These are phyloP conservation scores for Acleris cristana DNA, from an alignment of 2,888 invertebrate genomes.

Conservation along the genomic window DNA sequence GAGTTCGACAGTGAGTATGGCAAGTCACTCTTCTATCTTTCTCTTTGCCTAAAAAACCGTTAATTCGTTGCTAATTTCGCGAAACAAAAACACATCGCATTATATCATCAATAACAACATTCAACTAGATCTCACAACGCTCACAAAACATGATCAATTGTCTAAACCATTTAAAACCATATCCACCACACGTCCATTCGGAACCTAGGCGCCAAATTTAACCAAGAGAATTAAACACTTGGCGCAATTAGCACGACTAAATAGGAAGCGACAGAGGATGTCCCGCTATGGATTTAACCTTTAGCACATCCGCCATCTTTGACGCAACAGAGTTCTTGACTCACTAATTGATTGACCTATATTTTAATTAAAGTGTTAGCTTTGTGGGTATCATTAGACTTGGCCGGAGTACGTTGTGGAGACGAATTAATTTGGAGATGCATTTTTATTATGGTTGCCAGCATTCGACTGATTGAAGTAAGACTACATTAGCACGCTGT, in stretches of 20 bases:
- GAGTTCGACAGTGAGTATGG: too few relatives aligned
- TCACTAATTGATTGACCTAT: conserved; percentile 27
- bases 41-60: too few relatives aligned
- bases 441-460: neutral
- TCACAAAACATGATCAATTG: too few relatives aligned
- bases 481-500: too few relatives aligned
- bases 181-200: neutral
- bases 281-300: conserved; percentile 38
- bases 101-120: too few relatives aligned
- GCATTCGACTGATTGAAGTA: too few relatives aligned
- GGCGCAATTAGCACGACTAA: conserved; percentile 29
- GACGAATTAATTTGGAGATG: neutral
- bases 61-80: too few relatives aligned
- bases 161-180: neutral
- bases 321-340: conserved; percentile 14
- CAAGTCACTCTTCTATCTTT: too few relatives aligned
- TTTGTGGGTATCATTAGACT: conserved; percentile 29
- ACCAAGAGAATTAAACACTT: conserved; percentile 37
- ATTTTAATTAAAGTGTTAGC: conserved; percentile 36
- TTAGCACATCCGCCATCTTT: conserved; percentile 37
- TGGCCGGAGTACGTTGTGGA: neutral
- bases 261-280: conserved; percentile 34
- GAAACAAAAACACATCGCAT: too few relatives aligned
- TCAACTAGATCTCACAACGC: too few relatives aligned
- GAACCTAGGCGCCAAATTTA: conserved; percentile 32